Evolutionary conservation across 2,888 invertebrate species (phyloP).

Genomic region (Chouioia cunea): DNA sequence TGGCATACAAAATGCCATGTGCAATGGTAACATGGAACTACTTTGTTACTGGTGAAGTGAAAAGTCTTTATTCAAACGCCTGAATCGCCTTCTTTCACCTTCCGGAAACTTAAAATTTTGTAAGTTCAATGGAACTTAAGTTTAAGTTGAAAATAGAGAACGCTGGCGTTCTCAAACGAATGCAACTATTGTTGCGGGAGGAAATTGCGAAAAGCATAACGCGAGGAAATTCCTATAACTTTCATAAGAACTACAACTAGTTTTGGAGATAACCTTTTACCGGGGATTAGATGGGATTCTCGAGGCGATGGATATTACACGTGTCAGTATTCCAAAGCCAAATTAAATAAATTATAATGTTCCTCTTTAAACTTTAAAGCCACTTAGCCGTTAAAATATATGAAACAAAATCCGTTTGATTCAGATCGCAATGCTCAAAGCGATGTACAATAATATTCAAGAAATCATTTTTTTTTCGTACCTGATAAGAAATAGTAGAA

Average conservation of each 20-base stretch:
- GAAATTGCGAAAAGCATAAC: slow-evolving; percentile 27
- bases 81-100: slow-evolving; percentile 45
- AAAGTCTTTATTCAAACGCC: slow-evolving; percentile 44
- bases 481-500: slow-evolving; percentile 43
- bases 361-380: slow-evolving; percentile 49
- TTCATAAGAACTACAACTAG: slow-evolving; percentile 40
- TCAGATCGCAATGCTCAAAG: slow-evolving; percentile 44
- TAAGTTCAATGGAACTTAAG: slow-evolving; percentile 32
- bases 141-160: slow-evolving; percentile 39
- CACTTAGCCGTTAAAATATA: slow-evolving; percentile 47
- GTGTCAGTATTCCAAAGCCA: slow-evolving; percentile 51
- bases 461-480: slow-evolving; percentile 43
- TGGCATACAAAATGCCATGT: slow-evolving; percentile 21
- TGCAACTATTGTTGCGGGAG: slow-evolving; percentile 32
- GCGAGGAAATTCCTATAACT: slow-evolving; percentile 34
- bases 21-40: slow-evolving; percentile 23
- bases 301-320: slow-evolving; percentile 50
- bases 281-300: slow-evolving; percentile 49
- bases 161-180: slow-evolving; percentile 47
- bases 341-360: slow-evolving; percentile 50
- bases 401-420: slow-evolving; percentile 8
- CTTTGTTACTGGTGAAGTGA: slow-evolving; percentile 21
- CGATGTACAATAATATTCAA: slow-evolving; percentile 39
- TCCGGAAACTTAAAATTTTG: slow-evolving; percentile 29
- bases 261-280: slow-evolving; percentile 40